Percentiles rank a stretch among this genome's conserved stretches.
Conservation (phyloP, 2,888 invertebrate genomes). For the Morpho deidamia region DNA sequence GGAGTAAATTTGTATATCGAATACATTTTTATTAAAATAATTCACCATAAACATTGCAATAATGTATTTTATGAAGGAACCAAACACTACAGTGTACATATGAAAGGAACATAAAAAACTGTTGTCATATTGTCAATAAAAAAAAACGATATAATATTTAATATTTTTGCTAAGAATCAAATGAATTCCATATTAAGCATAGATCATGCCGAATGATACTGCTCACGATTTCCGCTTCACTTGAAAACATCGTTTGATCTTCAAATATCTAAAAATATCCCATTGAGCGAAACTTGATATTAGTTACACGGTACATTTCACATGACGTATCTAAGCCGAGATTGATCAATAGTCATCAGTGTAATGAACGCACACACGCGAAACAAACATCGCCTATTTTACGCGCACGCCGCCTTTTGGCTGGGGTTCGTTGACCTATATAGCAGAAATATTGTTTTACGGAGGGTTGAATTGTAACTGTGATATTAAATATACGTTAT, state of each 20-base stretch:
- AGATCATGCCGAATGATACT: too few species aligned
- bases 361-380: conserved; percentile 30
- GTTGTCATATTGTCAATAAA: too few species aligned
- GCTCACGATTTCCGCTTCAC: too few species aligned
- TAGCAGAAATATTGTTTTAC: conserved; percentile 20
- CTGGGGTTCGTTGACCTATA: conserved; percentile 31
- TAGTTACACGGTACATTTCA: background rate
- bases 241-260: too few species aligned
- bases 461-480: conserved; percentile 19
- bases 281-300: too few species aligned
- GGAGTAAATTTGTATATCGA: background rate
- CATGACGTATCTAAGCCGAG: conserved; percentile 34
- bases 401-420: conserved; percentile 19
- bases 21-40: background rate
- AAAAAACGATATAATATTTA: too few species aligned
- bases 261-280: too few species aligned
- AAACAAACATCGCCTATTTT: conserved; percentile 7
- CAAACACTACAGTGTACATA: too few species aligned
- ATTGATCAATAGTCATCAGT: conserved; percentile 43
- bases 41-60: too few species aligned
- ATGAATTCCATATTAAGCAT: too few species aligned
- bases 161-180: too few species aligned
- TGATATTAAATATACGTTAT: background rate
- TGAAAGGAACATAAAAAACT: too few species aligned
- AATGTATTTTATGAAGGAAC: background rate